phyloP scores from a whole-genome alignment of 2,113 vertebrate species.

The Pelvicachromis taeniatus region DNA sequence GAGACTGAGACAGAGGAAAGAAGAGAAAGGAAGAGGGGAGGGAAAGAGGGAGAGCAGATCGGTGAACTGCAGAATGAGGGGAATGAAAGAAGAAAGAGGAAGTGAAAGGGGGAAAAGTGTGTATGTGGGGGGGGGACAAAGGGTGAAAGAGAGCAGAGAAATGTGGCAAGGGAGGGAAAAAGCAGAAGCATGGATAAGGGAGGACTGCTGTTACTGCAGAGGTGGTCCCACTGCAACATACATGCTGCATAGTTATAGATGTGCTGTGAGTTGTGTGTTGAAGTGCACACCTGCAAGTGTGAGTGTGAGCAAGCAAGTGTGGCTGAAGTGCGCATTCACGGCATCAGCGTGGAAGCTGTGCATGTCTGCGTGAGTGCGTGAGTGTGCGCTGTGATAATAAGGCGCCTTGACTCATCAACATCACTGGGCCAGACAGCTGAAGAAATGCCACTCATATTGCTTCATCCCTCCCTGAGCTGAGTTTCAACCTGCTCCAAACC shows the following conservation, averaged over 20 bases:
- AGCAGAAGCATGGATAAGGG: conserved; percentile 17
- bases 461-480: conserved; percentile 34
- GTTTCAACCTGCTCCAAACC: conserved; percentile 55
- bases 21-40: background rate
- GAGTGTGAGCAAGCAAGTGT: conserved; percentile 15
- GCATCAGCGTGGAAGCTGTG: background rate
- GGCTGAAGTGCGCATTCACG: conserved; percentile 28
- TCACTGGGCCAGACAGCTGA: conserved; percentile 41
- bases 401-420: conserved; percentile 41
- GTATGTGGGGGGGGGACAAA: background rate
- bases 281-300: background rate
- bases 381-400: conserved; percentile 1
- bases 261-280: background rate
- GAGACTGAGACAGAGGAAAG: background rate
- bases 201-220: conserved; percentile 62
- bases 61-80: conserved; percentile 18
- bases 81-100: conserved; percentile 2
- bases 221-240: conserved; percentile 64
- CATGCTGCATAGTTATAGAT: conserved; percentile 41
- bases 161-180: background rate
- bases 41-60: background rate
- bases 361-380: background rate
- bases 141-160: conserved; percentile 12
- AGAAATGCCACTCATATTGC: conserved; percentile 38
- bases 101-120: background rate